Evolutionary conservation across 2,113 vertebrate species (phyloP).

Genomic region (Calypte anna): DNA sequence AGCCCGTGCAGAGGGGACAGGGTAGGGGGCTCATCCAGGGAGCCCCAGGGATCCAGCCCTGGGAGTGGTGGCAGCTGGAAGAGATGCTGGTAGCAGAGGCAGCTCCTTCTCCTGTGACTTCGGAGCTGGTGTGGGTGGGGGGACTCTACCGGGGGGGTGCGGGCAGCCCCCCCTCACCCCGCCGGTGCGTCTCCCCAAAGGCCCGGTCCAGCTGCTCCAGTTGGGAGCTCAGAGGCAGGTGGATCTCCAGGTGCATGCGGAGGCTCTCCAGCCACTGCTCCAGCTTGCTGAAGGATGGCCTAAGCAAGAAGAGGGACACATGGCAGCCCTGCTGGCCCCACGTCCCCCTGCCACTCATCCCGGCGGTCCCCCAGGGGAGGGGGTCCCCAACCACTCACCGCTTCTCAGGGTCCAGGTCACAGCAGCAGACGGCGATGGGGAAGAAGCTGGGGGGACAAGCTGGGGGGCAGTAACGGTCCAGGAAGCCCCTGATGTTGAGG

Average conservation of each 20-base stretch:
- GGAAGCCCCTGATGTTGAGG: conserved; percentile 91
- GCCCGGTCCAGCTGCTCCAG: conserved; percentile 87
- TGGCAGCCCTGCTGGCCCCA: not conserved
- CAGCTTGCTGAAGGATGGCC: conserved; percentile 90
- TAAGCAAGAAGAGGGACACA: conserved; percentile 4
- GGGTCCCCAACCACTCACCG: conserved; percentile 75
- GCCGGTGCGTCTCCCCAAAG: conserved; percentile 85
- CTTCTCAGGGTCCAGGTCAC: conserved; percentile 94
- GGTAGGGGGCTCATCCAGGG: not conserved
- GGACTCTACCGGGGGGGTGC: conserved; percentile 79
- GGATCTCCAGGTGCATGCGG: conserved; percentile 91
- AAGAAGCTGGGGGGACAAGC: conserved; percentile 91
- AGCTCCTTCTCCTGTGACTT: not conserved
- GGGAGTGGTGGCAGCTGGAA: not conserved
- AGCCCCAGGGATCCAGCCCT: conserved; percentile 20
- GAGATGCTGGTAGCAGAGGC: not conserved
- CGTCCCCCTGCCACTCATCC: not conserved
- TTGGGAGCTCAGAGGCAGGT: conserved; percentile 86
- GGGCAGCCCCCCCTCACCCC: conserved; percentile 80
- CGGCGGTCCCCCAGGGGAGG: not conserved
- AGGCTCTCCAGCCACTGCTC: conserved; percentile 93
- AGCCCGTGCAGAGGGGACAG: not conserved
- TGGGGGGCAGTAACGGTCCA: conserved; percentile 90
- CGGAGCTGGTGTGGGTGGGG: not conserved
- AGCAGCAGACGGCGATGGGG: conserved; percentile 91